Percentiles rank a stretch among this genome's conserved stretches.
Evolutionary conservation across 2,113 vertebrate species (phyloP).

Genomic region (Nanorana parkeri): DNA sequence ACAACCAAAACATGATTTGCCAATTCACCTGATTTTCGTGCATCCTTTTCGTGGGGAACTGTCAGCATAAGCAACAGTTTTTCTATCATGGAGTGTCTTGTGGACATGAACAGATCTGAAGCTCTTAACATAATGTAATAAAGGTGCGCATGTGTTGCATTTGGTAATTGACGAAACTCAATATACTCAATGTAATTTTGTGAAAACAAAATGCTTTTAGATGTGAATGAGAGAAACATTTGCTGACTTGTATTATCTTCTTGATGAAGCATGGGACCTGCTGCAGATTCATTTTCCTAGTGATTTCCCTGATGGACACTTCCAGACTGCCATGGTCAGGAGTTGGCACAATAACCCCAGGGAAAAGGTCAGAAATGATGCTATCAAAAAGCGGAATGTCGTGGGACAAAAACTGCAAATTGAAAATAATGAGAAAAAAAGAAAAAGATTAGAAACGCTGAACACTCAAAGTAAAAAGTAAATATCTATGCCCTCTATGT

Average conservation of each 20-base stretch:
- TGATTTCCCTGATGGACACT: conserved; percentile 73
- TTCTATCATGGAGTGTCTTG: neutral
- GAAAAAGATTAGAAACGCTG: conserved; percentile 33
- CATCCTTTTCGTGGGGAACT: neutral
- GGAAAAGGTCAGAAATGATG: conserved; percentile 72
- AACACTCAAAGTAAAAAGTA: neutral
- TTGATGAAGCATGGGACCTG: conserved; percentile 64
- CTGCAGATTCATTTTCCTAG: conserved; percentile 70
- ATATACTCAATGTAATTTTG: conserved; percentile 11
- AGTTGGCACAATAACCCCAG: conserved; percentile 61
- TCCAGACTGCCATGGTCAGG: conserved; percentile 63
- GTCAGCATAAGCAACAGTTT: neutral
- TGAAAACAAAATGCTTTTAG: neutral
- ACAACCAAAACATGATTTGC: too few relatives aligned
- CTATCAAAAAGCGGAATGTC: conserved; percentile 67
- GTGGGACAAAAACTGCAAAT: conserved; percentile 65
- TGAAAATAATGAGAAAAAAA: conserved; percentile 57
- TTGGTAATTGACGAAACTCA: conserved; percentile 46
- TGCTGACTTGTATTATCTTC: conserved; percentile 69
- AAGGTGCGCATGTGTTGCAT: conserved; percentile 20
- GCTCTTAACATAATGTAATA: conserved; percentile 49
- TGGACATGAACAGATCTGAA: neutral
- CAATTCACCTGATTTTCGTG: neutral
- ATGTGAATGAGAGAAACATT: conserved; percentile 61
- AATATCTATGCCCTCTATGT: neutral